A percentile compares a stretch with the other conserved stretches of the same genome.
Conservation (phyloP, 1,140 invertebrate species). For the Xylocopa sonorina region DNA sequence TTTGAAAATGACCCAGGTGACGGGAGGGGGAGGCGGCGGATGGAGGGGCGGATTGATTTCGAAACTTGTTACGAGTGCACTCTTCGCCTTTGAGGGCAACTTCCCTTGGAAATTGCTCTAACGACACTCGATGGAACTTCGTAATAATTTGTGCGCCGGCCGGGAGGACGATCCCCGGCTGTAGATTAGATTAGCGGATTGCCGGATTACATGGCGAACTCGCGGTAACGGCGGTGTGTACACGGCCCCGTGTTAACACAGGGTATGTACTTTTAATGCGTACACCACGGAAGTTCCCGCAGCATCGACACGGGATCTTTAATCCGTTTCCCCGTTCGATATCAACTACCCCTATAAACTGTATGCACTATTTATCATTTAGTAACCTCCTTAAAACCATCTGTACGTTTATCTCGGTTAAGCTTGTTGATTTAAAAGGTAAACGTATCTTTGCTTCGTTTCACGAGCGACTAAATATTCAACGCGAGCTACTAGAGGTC, state of each 20-base stretch:
- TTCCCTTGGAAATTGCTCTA: slow-evolving; percentile 55
- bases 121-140: slow-evolving; percentile 64
- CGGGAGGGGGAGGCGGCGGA: background rate
- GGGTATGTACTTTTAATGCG: slow-evolving; percentile 47
- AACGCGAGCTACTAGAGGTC: too few species aligned
- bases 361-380: background rate
- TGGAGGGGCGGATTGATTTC: slow-evolving; percentile 32
- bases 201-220: slow-evolving; percentile 56
- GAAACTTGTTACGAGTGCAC: slow-evolving; percentile 62
- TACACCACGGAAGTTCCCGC: slow-evolving; percentile 41
- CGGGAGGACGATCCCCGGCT: slow-evolving; percentile 35
- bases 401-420: too few species aligned
- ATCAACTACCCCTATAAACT: background rate
- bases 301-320: slow-evolving; percentile 16
- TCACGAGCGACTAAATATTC: too few species aligned
- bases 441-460: too few species aligned
- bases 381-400: too few species aligned
- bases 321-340: slow-evolving; percentile 8
- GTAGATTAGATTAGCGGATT: slow-evolving; percentile 66
- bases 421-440: too few species aligned
- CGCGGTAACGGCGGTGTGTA: slow-evolving; percentile 53
- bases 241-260: slow-evolving; percentile 44
- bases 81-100: slow-evolving; percentile 47
- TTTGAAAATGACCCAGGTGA: slow-evolving; percentile 30
- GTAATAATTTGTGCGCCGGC: slow-evolving; percentile 60